Base-by-base conservation (phyloP, 1,140 invertebrate genomes). In the Olivierus martensii region DNA sequence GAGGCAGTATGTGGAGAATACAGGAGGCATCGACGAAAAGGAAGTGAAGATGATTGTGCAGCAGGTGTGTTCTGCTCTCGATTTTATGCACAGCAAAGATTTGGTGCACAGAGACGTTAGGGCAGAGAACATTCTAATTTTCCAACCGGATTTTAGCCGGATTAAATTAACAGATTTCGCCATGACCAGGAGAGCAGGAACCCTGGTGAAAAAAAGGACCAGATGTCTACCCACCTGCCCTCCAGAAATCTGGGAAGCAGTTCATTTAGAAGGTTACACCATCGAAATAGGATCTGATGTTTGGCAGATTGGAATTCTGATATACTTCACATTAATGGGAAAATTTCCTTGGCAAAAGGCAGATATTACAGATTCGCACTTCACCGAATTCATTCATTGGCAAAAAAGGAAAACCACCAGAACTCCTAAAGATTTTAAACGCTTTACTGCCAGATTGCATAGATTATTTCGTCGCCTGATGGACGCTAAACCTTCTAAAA, bases 161-260 rank as follows among this genome's bases (percentile, higher is more conserved):
- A 86, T 97, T 17, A 97, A 98, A 71, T 72, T 98, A 42, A 93
- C 89, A 65, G 93, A 97, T 71, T 97, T 98, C 64, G 92, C 92
- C 0, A 84, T 94, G 67, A 73, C 83, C 0, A 72, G 79, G 21
- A 73, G 77, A 57, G 79, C 79, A 46, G 83, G 84, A 1, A 72
- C 75, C 2, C 65, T 85, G 41, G 81, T 87, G 3, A 70, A 74
- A 48, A 74, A 72, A 59, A 51, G 62, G n/a, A 63, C 58, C n/a
- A 48, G 62, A 7, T 64, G 61, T 11, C 46, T 64, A 36, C 62
- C 62, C 1, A 63, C 62, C 0, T 64, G 62, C 51, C 89, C 91
- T 19, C 91, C 91, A 2, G 91, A 96, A 77, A 83, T 95, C 45
- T 77, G 91, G 64, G 77, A 81, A 68, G 79, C 86, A 37, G 75